Base-by-base conservation (phyloP, 2,113 vertebrate genomes). In the Mobula hypostoma region DNA sequence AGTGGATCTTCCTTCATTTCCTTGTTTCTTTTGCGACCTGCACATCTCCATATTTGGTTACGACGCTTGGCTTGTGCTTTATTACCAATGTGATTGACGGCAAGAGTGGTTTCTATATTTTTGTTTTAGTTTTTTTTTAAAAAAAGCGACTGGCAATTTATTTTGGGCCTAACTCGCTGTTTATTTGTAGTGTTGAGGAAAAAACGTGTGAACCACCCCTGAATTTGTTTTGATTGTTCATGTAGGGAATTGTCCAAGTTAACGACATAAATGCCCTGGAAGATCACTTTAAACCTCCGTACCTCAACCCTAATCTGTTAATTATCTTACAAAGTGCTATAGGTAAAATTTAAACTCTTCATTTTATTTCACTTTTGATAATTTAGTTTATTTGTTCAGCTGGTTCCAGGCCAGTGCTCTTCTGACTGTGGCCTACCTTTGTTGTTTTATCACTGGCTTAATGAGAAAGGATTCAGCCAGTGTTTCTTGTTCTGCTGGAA, bases 21-120 rank as follows among this genome's bases (percentile, higher is more conserved):
- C 85, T 61, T 66, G 61, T 90, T 90, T n/a, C 61, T 90, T 90
- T 90, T 90, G 61, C 29, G n/a, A 90, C 66, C 85, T 90, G 61
- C 61, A 32, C 85, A 90, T 90, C 85, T 90, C 61, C 58, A 90
- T 90, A 90, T 90, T 90, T 90, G 85, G 85, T 90, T 90, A 63
- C 61, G 61, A 90, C 61, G 85, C 85, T 90, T 90, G 85, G 85
- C 85, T 90, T 90, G 15, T 90, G 85, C 85, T 90, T 90, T 90
- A n/a, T 90, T 63, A 68, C 85, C n/a, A n/a, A 90, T 90, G 85
- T 90, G 61, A 90, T 90, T 90, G 85, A 90, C 5, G 1, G 61
- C 85, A 66, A n/a, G 61, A 90, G 15, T 90, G 61, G 85, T 90
- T 90, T 90, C 61, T 32, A 63, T 90, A 90, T 90, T 90, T 88